Percentiles rank a stretch among this genome's conserved stretches.
phyloP scores from a whole-genome alignment of 2,797 vertebrate genomes.

The Arremon aurantiirostris region DNA sequence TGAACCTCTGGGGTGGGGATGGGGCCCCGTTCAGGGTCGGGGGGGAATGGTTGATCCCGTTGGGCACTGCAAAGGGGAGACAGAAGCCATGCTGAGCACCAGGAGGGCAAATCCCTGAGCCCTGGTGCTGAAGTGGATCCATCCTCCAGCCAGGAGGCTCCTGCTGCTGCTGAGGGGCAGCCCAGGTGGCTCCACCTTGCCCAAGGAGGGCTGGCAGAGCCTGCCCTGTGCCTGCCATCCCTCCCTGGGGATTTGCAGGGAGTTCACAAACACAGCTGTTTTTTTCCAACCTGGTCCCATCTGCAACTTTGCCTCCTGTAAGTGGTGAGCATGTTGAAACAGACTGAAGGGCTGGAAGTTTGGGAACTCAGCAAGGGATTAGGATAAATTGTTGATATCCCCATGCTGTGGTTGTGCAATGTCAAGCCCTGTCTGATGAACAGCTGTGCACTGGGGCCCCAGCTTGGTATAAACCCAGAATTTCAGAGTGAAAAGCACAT shows the following conservation, averaged over 20 bases:
- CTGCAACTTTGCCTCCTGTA: neutral
- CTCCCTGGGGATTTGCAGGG: neutral
- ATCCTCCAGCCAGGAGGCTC: neutral
- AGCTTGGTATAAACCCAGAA: neutral
- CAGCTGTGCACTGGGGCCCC: slow-evolving; percentile 14
- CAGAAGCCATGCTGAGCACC: neutral
- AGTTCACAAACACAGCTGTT: neutral
- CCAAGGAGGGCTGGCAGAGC: fast-evolving
- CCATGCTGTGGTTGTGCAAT: neutral
- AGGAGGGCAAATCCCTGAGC: fast-evolving
- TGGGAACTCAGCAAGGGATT: neutral
- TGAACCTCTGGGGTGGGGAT: slow-evolving; percentile 94
- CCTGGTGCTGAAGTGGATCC: neutral
- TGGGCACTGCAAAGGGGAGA: slow-evolving; percentile 83
- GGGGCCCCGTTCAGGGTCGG: slow-evolving; percentile 93
- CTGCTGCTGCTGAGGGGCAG: neutral
- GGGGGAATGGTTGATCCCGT: slow-evolving; percentile 95
- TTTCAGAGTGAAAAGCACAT: slow-evolving; percentile 1
- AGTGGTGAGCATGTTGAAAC: neutral
- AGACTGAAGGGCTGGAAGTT: neutral
- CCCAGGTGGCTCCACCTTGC: neutral
- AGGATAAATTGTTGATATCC: slow-evolving; percentile 48
- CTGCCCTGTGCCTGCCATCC: fast-evolving
- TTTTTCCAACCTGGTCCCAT: neutral
- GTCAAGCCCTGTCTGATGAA: neutral